Percentiles rank a stretch among this genome's conserved stretches.
Evolutionary conservation across 2,797 vertebrate species (phyloP).

Genomic region (Channallabes apus): DNA sequence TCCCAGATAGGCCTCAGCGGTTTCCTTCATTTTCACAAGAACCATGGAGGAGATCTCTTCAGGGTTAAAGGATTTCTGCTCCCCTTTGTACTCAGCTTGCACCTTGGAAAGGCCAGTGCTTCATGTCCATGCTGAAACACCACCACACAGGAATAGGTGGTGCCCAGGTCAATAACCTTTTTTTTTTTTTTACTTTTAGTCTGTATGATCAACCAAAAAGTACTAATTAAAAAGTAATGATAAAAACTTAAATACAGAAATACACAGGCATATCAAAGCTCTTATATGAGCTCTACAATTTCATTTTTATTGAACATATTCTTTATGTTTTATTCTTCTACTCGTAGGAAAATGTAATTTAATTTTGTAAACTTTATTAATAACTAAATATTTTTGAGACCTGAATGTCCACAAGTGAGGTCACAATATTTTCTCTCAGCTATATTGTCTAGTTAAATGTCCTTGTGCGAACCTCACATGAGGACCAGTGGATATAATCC

Average conservation of each 20-base stretch:
- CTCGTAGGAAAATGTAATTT: not conserved
- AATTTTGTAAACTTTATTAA: not conserved
- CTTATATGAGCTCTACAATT: not conserved
- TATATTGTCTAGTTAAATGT: too few relatives aligned
- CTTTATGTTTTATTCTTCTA: not conserved
- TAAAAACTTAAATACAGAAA: not conserved
- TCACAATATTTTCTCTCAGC: too few relatives aligned
- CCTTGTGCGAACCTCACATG: too few relatives aligned
- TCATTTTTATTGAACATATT: not conserved
- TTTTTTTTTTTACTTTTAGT: not conserved
- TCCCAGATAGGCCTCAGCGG: conserved; percentile 61
- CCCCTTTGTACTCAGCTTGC: conserved; percentile 55
- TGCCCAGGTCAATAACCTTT: conserved; percentile 73
- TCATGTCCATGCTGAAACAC: conserved; percentile 86
- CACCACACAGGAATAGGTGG: conserved; percentile 81
- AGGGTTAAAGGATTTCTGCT: conserved; percentile 55
- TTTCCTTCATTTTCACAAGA: conserved; percentile 62
- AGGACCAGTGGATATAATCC: too few relatives aligned
- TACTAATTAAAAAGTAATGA: not conserved
- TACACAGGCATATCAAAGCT: not conserved
- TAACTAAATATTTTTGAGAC: too few relatives aligned
- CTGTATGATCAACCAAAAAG: not conserved
- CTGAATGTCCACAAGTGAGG: too few relatives aligned
- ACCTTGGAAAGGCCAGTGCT: conserved; percentile 80
- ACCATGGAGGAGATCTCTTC: conserved; percentile 64